Base-by-base conservation (phyloP, 2,113 vertebrate species). In the Clarias gariepinus region DNA sequence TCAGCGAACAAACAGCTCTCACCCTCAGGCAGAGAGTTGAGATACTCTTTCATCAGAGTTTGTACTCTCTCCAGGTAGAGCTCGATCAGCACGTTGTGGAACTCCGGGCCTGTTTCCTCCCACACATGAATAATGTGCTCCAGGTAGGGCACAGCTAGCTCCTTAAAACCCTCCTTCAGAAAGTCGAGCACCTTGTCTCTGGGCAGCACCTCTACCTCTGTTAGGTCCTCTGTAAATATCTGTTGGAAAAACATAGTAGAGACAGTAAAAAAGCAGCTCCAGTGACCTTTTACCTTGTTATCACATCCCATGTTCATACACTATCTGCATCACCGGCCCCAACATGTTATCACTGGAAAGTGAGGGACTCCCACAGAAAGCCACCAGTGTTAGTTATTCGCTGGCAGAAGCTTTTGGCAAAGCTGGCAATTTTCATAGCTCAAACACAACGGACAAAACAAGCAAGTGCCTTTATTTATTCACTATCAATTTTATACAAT, bases 161-260 rank as follows among this genome's bases (percentile, higher is more conserved):
- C 96, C 91, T 96, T 97, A 85, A 98, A 99, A 84, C 97, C 97
- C 86, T 99, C 97, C 90, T 95, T 95, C 92, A 99, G 94, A 94
- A 99, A 99, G 91, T 90, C 91, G 47, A 99, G 95, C 87, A 99
- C 97, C 86, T 94, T 96, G 88, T 97, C 94, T 83, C 98, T 93
- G 30, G 98, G 98, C 55, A 99, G 90, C 19, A 94, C 94, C 93
- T 99, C 98, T 87, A 99, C 98, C 92, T 99, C 98, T 0, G 96
- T 95, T 33, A 99, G 96, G 91, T 99, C 98, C 94, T 99, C 98
- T 0, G 98, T 99, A 91, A 99, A 99, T 92, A 99, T 98, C 98
- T 99, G 93, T 87, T 25, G 28, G 30, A 73, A 81, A 90, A 19
- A 81, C 4, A 84, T 4, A 71, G 64, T 25, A 0, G 21, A 64